Percentiles rank a stretch among this genome's conserved stretches.
phyloP scores from a whole-genome alignment of 2,113 vertebrate genomes.

The Catharus minimus region DNA sequence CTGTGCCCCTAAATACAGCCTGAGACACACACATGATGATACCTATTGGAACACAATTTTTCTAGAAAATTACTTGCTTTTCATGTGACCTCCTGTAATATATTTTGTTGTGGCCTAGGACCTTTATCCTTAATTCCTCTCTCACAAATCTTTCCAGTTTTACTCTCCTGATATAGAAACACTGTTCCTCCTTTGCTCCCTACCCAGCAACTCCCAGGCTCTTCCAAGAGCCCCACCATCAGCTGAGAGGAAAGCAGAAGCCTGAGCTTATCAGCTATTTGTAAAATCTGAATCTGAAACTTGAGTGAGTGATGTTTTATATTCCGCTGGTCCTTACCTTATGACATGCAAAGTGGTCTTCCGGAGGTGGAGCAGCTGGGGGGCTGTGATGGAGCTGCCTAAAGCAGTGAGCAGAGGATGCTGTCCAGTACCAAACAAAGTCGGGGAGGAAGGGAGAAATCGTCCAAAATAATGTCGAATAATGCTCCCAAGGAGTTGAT shows the following conservation, averaged over 20 bases:
- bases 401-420: constrained; percentile 88
- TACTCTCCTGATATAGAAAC: not conserved
- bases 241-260: not conserved
- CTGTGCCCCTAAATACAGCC: not conserved
- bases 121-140: not conserved
- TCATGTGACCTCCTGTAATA: not conserved
- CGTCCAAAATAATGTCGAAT: constrained; percentile 88
- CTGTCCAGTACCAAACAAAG: constrained; percentile 64
- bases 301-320: not conserved
- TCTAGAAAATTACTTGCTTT: not conserved
- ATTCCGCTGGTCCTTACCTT: constrained; percentile 53
- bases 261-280: not conserved
- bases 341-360: constrained; percentile 69
- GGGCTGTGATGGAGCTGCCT: constrained; percentile 70
- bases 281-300: not conserved
- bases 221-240: not conserved
- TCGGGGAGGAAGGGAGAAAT: constrained; percentile 84
- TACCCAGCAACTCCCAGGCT: not conserved
- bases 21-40: not conserved
- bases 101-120: not conserved
- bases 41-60: not conserved
- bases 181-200: not conserved
- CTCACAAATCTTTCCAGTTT: not conserved
- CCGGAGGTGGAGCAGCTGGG: constrained; percentile 58
- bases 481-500: constrained; percentile 86